phyloP scores from a whole-genome alignment of 2,888 invertebrate genomes.

The Lutraria lutraria region DNA sequence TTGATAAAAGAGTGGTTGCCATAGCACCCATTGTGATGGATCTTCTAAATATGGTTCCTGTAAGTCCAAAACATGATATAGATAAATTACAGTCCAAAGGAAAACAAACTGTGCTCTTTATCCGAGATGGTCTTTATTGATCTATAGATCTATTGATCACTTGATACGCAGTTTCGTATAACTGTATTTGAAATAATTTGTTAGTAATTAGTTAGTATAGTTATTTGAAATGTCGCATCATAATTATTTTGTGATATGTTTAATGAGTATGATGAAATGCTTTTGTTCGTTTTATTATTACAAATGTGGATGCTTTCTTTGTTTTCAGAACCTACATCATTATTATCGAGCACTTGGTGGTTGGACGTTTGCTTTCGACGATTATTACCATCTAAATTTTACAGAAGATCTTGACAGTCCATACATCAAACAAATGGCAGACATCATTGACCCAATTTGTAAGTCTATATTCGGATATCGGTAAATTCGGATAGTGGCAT shows the following conservation, averaged over 20 bases:
- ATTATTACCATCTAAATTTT: slow-evolving; percentile 81
- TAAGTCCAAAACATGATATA: slow-evolving; percentile 33
- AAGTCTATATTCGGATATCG: slow-evolving; percentile 20
- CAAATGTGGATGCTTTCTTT: neutral
- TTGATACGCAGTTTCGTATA: no score
- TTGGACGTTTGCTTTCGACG: slow-evolving; percentile 83
- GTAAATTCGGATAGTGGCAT: neutral
- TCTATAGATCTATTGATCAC: no score
- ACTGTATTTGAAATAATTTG: no score
- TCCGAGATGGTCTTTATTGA: no score
- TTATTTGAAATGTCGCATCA: no score
- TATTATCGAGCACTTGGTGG: slow-evolving; percentile 81
- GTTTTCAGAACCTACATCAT: slow-evolving; percentile 80
- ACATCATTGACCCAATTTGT: slow-evolving; percentile 75
- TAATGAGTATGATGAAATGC: no score
- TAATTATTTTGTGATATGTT: no score
- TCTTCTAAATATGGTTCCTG: slow-evolving; percentile 79
- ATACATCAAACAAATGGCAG: slow-evolving; percentile 73
- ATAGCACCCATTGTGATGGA: slow-evolving; percentile 83
- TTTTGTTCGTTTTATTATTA: neutral
- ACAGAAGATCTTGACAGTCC: slow-evolving; percentile 78
- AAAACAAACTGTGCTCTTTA: no score
- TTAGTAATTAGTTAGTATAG: no score
- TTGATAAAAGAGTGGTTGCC: slow-evolving; percentile 81
- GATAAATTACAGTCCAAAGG: no score